Percentiles rank a stretch among this genome's conserved stretches.
Evolutionary conservation across 2,113 vertebrate genomes (phyloP).

Genomic region (Caretta caretta): DNA sequence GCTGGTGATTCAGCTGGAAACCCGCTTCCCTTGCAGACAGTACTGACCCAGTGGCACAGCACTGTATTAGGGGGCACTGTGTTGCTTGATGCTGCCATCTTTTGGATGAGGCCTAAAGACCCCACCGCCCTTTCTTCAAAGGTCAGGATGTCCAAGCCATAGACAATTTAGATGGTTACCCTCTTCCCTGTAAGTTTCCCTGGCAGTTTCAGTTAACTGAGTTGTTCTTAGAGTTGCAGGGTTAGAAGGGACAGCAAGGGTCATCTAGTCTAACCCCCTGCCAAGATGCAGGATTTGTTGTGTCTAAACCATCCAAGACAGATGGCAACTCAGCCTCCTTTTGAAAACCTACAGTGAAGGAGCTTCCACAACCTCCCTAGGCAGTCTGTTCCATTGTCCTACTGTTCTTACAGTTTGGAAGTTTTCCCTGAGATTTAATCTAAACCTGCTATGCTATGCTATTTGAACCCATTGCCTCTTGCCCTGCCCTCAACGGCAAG

Average conservation of each 20-base stretch:
- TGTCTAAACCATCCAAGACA: not conserved
- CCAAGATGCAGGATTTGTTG: not conserved
- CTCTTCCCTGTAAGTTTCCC: not conserved
- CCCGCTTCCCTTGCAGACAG: not conserved
- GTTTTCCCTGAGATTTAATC: not conserved
- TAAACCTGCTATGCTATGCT: not conserved
- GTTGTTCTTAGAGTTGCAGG: not conserved
- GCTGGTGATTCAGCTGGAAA: not conserved
- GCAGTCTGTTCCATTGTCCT: not conserved
- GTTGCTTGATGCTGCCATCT: not conserved
- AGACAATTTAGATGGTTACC: not conserved
- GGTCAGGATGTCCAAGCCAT: too few species aligned
- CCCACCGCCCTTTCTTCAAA: not conserved
- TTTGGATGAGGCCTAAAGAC: not conserved
- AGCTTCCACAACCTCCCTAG: not conserved
- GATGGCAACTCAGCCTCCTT: not conserved
- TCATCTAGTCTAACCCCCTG: not conserved
- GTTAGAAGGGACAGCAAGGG: not conserved
- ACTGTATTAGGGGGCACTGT: not conserved
- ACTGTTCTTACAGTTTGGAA: not conserved
- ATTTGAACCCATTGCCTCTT: not conserved
- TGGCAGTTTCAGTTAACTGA: not conserved
- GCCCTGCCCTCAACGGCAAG: too few species aligned
- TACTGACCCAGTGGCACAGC: not conserved
- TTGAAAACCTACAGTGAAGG: not conserved